Evolutionary conservation across 1,140 invertebrate genomes (phyloP), one percentile per base, ranked within the genome.

Genomic region (Streblospio benedicti): DNA sequence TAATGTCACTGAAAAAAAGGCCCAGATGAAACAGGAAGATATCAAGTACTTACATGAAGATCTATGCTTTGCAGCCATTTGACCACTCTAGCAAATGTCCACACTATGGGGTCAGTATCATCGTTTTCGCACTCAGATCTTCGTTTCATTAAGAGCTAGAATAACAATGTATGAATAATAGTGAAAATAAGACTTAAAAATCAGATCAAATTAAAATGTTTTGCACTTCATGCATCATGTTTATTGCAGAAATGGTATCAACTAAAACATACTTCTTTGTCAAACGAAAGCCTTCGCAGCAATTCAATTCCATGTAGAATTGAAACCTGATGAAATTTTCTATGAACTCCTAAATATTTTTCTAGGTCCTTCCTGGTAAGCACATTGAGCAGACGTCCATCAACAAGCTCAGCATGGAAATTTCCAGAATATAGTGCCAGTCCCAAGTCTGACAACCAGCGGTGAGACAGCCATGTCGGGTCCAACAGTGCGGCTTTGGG

Each of bases 61-160:
- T 96, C 91, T 71, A 96, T 93, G 73, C 87, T 89, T 67, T 88
- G 83, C 23, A 90, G 88, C 92, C 91, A 96, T 69, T 88, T 85
- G 60, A 94, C 88, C 71, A 94, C 91, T 70, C 91, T 84, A 69
- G 92, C 87, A 81, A 93, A 94, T 61, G 91, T 94, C 92, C 92
- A 96, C 23, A 95, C 91, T 54, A 96, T 79, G 38, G 91, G 90
- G 81, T 96, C 91, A 20, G 86, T 86, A 71, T 93, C 88, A 41
- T 88, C 84, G 67, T 85, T 86, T 71, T 93, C 90, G 71, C 89
- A 91, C 70, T 91, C 88, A 71, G 89, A 85, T 65, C 91, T 83
- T 66, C 91, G 81, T 60, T 94, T 87, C 23, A 88, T 87, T 56
- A 95, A 79, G 43, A 89, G 87, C 89, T 94, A 74, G 16, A 64